Evolutionary conservation across 1,140 invertebrate genomes (phyloP).

Genomic region (Pseudomyrmex pallidus): DNA sequence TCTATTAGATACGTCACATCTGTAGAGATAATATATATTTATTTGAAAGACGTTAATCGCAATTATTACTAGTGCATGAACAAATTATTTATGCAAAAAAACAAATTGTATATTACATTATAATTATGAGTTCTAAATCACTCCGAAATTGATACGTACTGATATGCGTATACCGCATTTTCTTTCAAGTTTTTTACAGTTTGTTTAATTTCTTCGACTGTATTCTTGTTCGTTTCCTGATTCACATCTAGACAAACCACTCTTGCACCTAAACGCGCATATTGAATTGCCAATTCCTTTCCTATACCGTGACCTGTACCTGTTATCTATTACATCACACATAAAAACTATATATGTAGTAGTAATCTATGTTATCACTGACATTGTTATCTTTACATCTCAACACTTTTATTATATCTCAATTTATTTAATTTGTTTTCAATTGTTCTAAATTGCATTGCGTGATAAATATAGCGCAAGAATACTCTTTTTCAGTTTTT

Average conservation of each 20-base stretch:
- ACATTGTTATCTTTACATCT: background rate
- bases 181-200: slow-evolving; percentile 77
- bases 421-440: background rate
- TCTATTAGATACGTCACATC: slow-evolving; percentile 89
- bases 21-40: slow-evolving; percentile 72
- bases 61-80: no score
- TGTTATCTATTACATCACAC: slow-evolving; percentile 89
- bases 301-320: slow-evolving; percentile 97
- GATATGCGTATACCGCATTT: slow-evolving; percentile 83
- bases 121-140: background rate
- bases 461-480: no score
- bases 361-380: background rate
- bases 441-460: no score
- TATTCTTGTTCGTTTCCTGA: slow-evolving; percentile 87
- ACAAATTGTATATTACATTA: background rate
- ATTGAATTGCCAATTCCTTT: slow-evolving; percentile 91
- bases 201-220: slow-evolving; percentile 86
- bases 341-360: background rate
- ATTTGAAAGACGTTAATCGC: no score
- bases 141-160: slow-evolving; percentile 76
- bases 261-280: slow-evolving; percentile 90
- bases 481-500: no score
- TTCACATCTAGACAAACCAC: slow-evolving; percentile 96
- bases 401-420: background rate
- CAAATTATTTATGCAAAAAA: background rate